phyloP scores from a whole-genome alignment of 2,113 vertebrate genomes.

The Saiga tatarica region DNA sequence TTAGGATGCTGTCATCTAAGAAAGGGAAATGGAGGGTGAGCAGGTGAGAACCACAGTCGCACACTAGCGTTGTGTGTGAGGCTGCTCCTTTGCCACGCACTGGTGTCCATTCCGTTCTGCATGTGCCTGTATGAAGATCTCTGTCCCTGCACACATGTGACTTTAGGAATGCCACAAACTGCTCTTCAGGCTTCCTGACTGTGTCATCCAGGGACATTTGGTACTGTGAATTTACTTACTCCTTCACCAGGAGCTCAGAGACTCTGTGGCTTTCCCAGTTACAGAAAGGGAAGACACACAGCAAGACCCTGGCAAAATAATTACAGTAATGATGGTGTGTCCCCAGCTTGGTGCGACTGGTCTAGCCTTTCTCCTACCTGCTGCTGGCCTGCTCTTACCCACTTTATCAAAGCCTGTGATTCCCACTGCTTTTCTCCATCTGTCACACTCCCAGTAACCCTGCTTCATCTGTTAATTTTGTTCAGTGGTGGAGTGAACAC shows the following conservation, averaged over 20 bases:
- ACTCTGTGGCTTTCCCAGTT: not conserved
- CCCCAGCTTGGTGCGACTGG: not conserved
- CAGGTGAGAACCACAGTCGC: not conserved
- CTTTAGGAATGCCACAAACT: not conserved
- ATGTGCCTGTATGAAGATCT: accelerated
- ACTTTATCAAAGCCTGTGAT: not conserved
- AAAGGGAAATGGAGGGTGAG: accelerated
- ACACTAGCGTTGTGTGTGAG: no score
- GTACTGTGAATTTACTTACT: not conserved
- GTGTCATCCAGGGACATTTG: not conserved
- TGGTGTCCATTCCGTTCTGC: not conserved
- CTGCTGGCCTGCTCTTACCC: not conserved
- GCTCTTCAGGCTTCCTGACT: not conserved
- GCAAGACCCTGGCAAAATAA: not conserved
- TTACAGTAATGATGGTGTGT: accelerated
- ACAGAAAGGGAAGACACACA: not conserved
- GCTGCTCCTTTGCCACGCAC: accelerated
- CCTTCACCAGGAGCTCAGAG: not conserved
- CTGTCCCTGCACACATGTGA: no score
- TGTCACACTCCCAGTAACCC: not conserved
- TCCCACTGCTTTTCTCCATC: not conserved
- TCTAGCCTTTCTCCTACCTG: not conserved
- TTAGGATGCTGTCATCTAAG: not conserved
- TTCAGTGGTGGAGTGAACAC: not conserved
- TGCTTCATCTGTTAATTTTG: not conserved